Base-by-base conservation (phyloP, 2,113 vertebrate species). In the Ascaphus truei region DNA sequence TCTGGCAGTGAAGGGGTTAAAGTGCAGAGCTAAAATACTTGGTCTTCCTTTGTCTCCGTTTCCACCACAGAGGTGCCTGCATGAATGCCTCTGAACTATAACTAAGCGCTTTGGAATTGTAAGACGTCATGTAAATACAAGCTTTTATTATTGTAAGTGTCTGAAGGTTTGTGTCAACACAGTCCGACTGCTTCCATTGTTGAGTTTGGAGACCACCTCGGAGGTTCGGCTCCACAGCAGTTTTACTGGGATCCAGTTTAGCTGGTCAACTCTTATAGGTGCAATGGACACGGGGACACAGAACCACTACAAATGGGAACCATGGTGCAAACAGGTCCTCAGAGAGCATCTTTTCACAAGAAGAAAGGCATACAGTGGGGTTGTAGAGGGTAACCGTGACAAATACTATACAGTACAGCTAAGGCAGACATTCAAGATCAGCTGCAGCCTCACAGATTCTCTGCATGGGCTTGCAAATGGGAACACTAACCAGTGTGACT, bases 11-110 rank as follows among this genome's bases (percentile, higher is more conserved):
- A 16, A 29, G 55, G 55, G 34, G 30, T 18, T 47, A 45, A 34
- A 12, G 55, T 23, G 18, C 43, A 13, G 30, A 27, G 37, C 55
- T 66, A 31, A 41, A 53, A 65, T 52, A 36, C 27, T 52, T 26
- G 43, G 51, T 57, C 73, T 68, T 73, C 72, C 79, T 77, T 67
- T 66, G 78, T 76, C 72, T 72, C 73, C 68, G 63, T 79, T 79
- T 26, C 26, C 69, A 79, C 77, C 80, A 63, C 63, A 34, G 56
- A 61, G 65, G 65, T 78, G 57, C 45, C 55, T 37, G 33, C 57
- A 74, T 75, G 23, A 79, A 68, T 71, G 76, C 50, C 16, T 50
- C 68, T 25, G 25, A 20, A 37, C 33, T 64, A 30, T 16, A 37
- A 51, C 31, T 23, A 34, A 43, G 51, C 16, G 34, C 50, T 65